Evolutionary conservation across 1,140 invertebrate species (phyloP), one percentile per base, ranked within the genome.

Genomic region (Cotesia typhae): DNA sequence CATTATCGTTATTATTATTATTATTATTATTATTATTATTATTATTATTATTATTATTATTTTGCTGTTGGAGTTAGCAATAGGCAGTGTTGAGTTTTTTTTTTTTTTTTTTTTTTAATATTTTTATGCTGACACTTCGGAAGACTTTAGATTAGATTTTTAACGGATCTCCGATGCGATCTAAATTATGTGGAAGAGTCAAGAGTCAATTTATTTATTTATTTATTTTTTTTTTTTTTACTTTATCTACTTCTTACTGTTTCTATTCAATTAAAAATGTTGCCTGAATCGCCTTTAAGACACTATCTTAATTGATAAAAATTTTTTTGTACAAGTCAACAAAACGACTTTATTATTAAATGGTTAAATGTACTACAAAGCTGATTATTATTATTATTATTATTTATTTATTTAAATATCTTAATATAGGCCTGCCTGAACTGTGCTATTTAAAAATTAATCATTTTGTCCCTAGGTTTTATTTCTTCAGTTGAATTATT

Each of bases 281-380:
- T 76, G 71, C 63, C 75, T 75, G 74, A 65, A 73, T 75, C 77
- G 66, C 71, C 74, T 74, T 69, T 70, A 74, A 71, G 74, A 73
- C 67, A 70, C 74, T 72, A 51, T 67, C 63, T n/a, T 70, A 60
- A 70, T 67, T 41, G 20, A 5, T 35, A 57, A 57, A 52, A 51
- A 59, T 52, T 59, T 52, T 72, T 55, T 17, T 53, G 51, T 63
- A 66, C 38, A 65, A 10, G n/a, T 51, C 57, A 38, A 66, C 41
- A 47, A 47, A 10, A 47, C 41, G 41, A 47, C 10, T 47, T 47
- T 47, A 47, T 47, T 47, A 47, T 47, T 47, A 47, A 47, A 47
- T 47, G 2, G 41, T 47, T 9, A 47, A 47, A 47, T 47, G 41
- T 10, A 47, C 41, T 47, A 47, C 41, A 47, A 47, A 47, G 41